Percentiles rank a stretch among this genome's conserved stretches.
Evolutionary conservation across 2,113 vertebrate genomes (phyloP).

Genomic region (Corythaixoides concolor): DNA sequence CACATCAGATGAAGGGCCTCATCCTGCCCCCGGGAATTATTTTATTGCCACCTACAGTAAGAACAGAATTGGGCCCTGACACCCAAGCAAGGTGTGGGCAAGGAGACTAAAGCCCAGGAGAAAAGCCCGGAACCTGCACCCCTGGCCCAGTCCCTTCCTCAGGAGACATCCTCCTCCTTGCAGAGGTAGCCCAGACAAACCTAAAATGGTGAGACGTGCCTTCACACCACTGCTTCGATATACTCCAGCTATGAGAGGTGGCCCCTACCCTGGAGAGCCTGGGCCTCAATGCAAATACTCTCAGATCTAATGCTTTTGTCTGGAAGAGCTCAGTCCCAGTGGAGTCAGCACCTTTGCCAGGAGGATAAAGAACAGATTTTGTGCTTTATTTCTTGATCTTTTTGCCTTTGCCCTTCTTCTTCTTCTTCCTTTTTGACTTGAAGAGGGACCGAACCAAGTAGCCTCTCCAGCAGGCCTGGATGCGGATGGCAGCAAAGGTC

Average conservation of each 20-base stretch:
- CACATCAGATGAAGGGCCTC: not conserved
- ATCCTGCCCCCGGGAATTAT: not conserved
- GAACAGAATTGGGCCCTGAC: not conserved
- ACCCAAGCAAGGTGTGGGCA: not conserved
- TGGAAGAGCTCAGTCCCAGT: not conserved
- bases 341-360: not conserved
- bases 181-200: not conserved
- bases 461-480: slow-evolving; percentile 84
- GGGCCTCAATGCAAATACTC: not conserved
- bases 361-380: not conserved
- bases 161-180: not conserved
- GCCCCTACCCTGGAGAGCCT: not conserved
- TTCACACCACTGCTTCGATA: fast-evolving
- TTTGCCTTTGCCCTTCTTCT: slow-evolving; percentile 57
- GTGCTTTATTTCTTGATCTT: slow-evolving; percentile 52
- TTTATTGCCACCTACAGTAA: not conserved
- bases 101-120: not conserved
- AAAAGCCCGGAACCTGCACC: not conserved
- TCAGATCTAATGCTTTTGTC: not conserved
- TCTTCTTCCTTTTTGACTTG: slow-evolving; percentile 62
- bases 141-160: not conserved
- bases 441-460: slow-evolving; percentile 79
- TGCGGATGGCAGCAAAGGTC: slow-evolving; percentile 74
- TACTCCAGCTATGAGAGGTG: not conserved
- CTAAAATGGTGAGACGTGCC: not conserved